These are phyloP conservation scores for Paralvinella palmiformis DNA, from an alignment of 1,140 invertebrate species.

Conservation along the genomic window DNA sequence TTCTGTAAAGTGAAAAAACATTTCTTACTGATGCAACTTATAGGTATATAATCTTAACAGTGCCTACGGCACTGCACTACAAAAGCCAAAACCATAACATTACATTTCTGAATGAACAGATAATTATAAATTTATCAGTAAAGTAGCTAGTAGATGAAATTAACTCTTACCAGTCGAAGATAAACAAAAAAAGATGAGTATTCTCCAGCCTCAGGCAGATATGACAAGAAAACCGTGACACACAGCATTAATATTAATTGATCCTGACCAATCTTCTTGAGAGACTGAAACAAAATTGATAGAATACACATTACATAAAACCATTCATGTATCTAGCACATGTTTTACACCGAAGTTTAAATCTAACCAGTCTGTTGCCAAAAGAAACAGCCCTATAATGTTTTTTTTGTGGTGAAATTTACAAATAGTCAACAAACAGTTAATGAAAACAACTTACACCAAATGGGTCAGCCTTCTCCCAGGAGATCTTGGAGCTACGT, in stretches of 20 bases:
- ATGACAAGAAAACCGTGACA: slow-evolving; percentile 94
- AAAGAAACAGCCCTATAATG: too few relatives aligned
- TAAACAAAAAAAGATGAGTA: slow-evolving; percentile 99
- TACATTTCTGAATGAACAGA: not conserved
- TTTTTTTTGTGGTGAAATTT: too few relatives aligned
- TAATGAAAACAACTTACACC: slow-evolving; percentile 56
- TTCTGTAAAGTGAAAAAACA: too few relatives aligned
- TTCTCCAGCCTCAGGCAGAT: slow-evolving; percentile 94
- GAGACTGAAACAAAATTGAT: slow-evolving; percentile 63
- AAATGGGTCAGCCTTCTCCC: slow-evolving; percentile 97
- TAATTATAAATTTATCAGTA: slow-evolving; percentile 7
- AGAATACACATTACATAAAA: too few relatives aligned
- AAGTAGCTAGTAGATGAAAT: not conserved
- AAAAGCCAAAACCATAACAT: too few relatives aligned
- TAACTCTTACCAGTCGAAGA: slow-evolving; percentile 74
- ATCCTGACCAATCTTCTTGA: slow-evolving; percentile 90
- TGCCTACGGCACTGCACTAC: too few relatives aligned
- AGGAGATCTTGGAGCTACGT: slow-evolving; percentile 51
- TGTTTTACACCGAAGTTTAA: too few relatives aligned
- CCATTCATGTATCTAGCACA: too few relatives aligned
- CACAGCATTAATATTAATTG: slow-evolving; percentile 93
- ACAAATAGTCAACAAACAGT: not conserved
- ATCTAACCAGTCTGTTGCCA: too few relatives aligned
- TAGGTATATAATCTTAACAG: too few relatives aligned
- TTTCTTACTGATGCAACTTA: too few relatives aligned